Base-by-base conservation (phyloP, 1,140 invertebrate species). In the Eufriesea mexicana region DNA sequence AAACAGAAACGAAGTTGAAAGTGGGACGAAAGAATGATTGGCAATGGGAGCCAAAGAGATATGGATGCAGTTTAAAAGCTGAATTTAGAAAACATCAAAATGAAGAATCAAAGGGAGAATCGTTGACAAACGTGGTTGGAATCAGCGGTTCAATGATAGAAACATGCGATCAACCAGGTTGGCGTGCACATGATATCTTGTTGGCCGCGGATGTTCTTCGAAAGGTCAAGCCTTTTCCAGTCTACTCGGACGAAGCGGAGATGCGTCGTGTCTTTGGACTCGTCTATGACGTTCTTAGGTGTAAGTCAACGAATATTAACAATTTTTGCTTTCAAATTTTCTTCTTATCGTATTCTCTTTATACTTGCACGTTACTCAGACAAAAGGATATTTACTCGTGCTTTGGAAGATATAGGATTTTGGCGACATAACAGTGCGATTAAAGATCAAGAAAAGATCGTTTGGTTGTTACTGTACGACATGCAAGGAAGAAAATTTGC, bases 211-310 rank as follows among this genome's bases (percentile, higher is more conserved):
- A 70, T 70, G 87, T 92, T 54, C 87, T 95, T 9, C 79, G 84
- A 28, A 89, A 59, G 64, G 76, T 68, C 35, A 28, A 61, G 12
- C 68, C 85, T 16, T n/a, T 45, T 0, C 73, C 85, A 0, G 49
- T 2, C 28, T 94, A 93, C 35, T 47, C 93, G 1, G 96, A 97
- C 88, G 96, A 97, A 89, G 96, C 97, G 62, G 96, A 97, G 89
- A 97, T 97, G 96, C 93, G 97, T 82, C 93, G 96, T 84, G 96
- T 97, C 2, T 97, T 96, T 81, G 96, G 96, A 0, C 92, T 97
- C 16, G 96, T 97, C 88, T 97, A 97, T 90, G 97, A 97, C 89
- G 96, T 97, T 5, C 96, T 97, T 78, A 92, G 97, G 91, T 97
- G 97, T 97, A 94, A 95, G 96, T 57, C 14, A 12, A 45, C 9